A percentile compares a stretch with the other conserved stretches of the same genome.
These are phyloP conservation scores for Myotis yumanensis DNA, from an alignment of 2,113 vertebrate species.

Conservation along the genomic window DNA sequence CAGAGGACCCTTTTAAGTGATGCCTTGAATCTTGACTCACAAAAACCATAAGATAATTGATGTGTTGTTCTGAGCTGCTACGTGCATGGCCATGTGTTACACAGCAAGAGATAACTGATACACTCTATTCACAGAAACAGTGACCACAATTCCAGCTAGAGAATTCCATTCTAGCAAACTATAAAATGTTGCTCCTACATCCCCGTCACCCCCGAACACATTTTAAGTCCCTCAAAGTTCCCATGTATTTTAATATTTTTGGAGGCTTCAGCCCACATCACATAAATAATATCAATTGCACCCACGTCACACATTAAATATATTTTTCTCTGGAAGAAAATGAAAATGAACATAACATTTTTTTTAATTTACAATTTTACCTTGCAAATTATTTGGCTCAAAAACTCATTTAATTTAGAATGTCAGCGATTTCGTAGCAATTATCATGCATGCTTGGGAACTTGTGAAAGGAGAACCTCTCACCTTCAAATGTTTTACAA, in stretches of 20 bases:
- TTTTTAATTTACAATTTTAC: conserved; percentile 56
- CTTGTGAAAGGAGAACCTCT: conserved; percentile 28
- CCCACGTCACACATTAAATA: background rate
- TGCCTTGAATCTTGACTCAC: background rate
- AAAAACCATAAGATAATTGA: background rate
- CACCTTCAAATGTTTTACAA: conserved; percentile 56
- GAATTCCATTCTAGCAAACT: background rate
- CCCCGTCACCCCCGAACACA: background rate
- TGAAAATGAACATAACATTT: conserved; percentile 10
- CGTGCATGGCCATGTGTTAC: background rate
- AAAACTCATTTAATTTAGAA: conserved; percentile 53
- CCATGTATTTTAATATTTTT: background rate
- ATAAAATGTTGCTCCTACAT: background rate
- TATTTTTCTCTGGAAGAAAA: conserved; percentile 47
- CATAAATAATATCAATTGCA: background rate
- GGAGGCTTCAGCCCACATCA: background rate
- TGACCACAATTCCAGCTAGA: background rate
- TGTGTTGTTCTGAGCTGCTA: background rate
- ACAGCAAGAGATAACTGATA: background rate
- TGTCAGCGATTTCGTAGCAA: conserved; percentile 39
- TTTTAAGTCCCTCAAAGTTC: background rate
- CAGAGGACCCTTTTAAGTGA: background rate
- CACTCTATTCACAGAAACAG: background rate
- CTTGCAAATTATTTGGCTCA: conserved; percentile 49
- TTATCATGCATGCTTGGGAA: conserved; percentile 36